Evolutionary conservation across 2,888 invertebrate genomes (phyloP).

Genomic region (Helleia helle): DNA sequence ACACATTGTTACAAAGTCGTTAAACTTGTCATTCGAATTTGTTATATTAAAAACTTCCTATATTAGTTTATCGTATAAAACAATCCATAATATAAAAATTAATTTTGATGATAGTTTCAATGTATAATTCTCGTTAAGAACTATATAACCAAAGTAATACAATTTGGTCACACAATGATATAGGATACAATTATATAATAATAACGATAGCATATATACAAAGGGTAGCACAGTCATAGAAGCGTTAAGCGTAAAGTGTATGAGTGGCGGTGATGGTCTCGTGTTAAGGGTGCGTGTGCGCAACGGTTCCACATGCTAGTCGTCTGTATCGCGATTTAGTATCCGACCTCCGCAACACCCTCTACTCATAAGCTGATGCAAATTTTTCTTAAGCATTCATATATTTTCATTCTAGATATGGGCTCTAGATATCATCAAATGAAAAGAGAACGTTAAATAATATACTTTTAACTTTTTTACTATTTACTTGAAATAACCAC

Average conservation of each 20-base stretch:
- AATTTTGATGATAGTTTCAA: not conserved
- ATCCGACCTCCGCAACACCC: constrained; percentile 16
- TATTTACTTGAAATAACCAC: no score
- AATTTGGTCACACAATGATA: constrained; percentile 34
- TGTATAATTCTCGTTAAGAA: constrained; percentile 9
- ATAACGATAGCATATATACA: constrained; percentile 38
- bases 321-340: constrained; percentile 11
- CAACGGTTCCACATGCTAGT: constrained; percentile 16
- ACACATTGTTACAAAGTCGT: not conserved
- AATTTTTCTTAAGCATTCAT: no score
- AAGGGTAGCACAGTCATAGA: constrained; percentile 35
- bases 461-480: no score
- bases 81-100: constrained; percentile 3
- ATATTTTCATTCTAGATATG: no score
- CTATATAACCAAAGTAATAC: constrained; percentile 37
- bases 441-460: no score
- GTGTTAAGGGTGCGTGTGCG: constrained; percentile 27
- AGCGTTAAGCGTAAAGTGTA: constrained; percentile 38
- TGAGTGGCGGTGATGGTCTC: constrained; percentile 33
- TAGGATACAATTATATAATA: constrained; percentile 22
- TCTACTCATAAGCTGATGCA: no score
- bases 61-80: not conserved
- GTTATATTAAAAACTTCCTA: not conserved
- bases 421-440: no score
- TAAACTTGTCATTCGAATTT: not conserved